A percentile compares a stretch with the other conserved stretches of the same genome.
These are phyloP conservation scores for Ellobius talpinus DNA, from an alignment of 2,113 vertebrate species.

Conservation along the genomic window DNA sequence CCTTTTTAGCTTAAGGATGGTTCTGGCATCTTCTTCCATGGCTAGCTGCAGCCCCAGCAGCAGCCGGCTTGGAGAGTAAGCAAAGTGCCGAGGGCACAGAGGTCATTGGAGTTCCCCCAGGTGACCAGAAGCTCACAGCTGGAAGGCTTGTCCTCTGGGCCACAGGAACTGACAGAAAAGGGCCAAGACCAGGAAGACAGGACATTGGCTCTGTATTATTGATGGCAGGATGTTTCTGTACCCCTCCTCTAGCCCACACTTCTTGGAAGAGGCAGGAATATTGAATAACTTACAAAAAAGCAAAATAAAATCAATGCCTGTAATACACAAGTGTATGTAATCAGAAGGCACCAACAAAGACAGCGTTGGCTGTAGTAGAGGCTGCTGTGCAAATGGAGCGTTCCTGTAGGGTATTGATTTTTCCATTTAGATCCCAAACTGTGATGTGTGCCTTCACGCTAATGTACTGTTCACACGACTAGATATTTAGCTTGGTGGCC, in stretches of 20 bases:
- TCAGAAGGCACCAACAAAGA: slow-evolving; percentile 68
- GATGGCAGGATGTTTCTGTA: background rate
- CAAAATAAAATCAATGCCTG: slow-evolving; percentile 62
- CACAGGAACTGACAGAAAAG: slow-evolving; percentile 1
- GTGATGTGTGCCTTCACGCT: slow-evolving; percentile 62
- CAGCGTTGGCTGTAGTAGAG: slow-evolving; percentile 72
- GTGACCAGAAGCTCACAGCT: slow-evolving; percentile 49
- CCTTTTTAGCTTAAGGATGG: slow-evolving; percentile 84
- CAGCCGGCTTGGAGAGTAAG: slow-evolving; percentile 65
- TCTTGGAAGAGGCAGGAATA: slow-evolving; percentile 72
- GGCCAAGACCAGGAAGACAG: background rate
- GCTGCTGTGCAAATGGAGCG: slow-evolving; percentile 50
- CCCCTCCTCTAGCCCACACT: slow-evolving; percentile 9
- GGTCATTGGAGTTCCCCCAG: slow-evolving; percentile 38
- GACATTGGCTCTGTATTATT: slow-evolving; percentile 10
- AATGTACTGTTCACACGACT: slow-evolving; percentile 64
- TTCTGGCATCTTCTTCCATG: slow-evolving; percentile 77
- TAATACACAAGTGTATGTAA: slow-evolving; percentile 45
- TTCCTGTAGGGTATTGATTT: slow-evolving; percentile 74
- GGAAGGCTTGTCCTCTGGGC: slow-evolving; percentile 70
- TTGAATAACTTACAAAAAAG: slow-evolving; percentile 71
- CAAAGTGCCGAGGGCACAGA: slow-evolving; percentile 62
- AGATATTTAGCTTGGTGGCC: slow-evolving; percentile 72
- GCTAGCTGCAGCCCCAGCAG: background rate
- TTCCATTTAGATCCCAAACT: slow-evolving; percentile 69